Evolutionary conservation across 2,113 vertebrate genomes (phyloP), one percentile per base, ranked within the genome.

Genomic region (Austrofundulus limnaeus): DNA sequence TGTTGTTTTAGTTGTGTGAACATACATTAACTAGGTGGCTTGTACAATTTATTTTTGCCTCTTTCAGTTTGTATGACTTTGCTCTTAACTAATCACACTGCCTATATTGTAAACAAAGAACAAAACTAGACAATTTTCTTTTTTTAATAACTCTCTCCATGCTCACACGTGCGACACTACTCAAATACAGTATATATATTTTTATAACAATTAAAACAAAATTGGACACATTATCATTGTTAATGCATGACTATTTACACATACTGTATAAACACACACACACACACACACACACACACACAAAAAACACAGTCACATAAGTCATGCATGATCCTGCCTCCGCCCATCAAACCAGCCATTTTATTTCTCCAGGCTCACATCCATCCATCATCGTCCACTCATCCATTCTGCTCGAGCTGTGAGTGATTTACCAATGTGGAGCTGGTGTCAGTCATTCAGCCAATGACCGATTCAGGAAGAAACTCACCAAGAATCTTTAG

Each of bases 401-500:
- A 55, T 60, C 72, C 60, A 66, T 61, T 61, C 66, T 66, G 56
- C 69, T 61, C 25, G 2, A 66, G 55, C 60, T 62, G 41, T 3
- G 46, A 73, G 62, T 42, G 76, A 71, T 77, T 70, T 67, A 67
- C 43, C 54, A 62, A 55, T 12, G 49, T 49, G 53, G 70, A 63
- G 54, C 52, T 60, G 55, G 53, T 42, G 60, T 86, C 75, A 72
- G 67, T 73, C 70, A 64, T 50, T 56, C 57, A 62, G 24, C 48
- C 66, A 57, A 49, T 57, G 56, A 67, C 60, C 20, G 19, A 55
- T 55, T 55, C 46, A 43, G 37, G 54, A 49, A 64, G n/a, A 19
- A 65, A 85, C 94, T 94, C 85, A 97, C 95, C 95, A 57, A 97
- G 76, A 79, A 97, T 90, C 85, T 95, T 95, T 78, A 97, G 89